These are phyloP conservation scores for Lithophane leautieri DNA, from an alignment of 2,888 invertebrate genomes.

Conservation along the genomic window DNA sequence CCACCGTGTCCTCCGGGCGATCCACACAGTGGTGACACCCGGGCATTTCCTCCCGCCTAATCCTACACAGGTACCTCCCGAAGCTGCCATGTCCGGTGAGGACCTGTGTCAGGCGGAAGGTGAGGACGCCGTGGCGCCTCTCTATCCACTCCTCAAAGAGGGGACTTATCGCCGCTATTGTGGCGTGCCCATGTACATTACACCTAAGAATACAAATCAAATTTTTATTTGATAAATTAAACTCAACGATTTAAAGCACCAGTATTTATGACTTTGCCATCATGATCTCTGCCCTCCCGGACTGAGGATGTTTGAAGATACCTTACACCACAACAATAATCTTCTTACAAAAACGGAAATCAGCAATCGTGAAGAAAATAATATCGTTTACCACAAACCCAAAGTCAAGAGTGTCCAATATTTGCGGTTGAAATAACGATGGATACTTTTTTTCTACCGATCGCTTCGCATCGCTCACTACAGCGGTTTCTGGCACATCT, in stretches of 20 bases:
- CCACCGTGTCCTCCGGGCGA: no score
- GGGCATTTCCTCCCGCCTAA: no score
- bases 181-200: no score
- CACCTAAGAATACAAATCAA: slow-evolving; percentile 49
- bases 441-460: slow-evolving; percentile 78
- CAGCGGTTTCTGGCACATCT: slow-evolving; percentile 78
- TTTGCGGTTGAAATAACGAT: slow-evolving; percentile 79
- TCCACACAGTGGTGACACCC: no score
- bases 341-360: slow-evolving; percentile 52
- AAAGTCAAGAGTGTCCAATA: slow-evolving; percentile 60
- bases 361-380: slow-evolving; percentile 42
- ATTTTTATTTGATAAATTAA: slow-evolving; percentile 55
- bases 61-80: no score
- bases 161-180: no score
- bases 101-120: no score
- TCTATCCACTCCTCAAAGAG: no score
- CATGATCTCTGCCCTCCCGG: slow-evolving; percentile 51
- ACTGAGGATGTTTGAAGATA: slow-evolving; percentile 36
- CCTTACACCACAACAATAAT: slow-evolving; percentile 51
- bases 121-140: no score
- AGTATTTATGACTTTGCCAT: slow-evolving; percentile 54
- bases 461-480: slow-evolving; percentile 81
- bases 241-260: slow-evolving; percentile 41
- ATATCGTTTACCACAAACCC: slow-evolving; percentile 56
- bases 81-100: no score